Base-by-base conservation (phyloP, 1,140 invertebrate species). In the Zophobas morio region DNA sequence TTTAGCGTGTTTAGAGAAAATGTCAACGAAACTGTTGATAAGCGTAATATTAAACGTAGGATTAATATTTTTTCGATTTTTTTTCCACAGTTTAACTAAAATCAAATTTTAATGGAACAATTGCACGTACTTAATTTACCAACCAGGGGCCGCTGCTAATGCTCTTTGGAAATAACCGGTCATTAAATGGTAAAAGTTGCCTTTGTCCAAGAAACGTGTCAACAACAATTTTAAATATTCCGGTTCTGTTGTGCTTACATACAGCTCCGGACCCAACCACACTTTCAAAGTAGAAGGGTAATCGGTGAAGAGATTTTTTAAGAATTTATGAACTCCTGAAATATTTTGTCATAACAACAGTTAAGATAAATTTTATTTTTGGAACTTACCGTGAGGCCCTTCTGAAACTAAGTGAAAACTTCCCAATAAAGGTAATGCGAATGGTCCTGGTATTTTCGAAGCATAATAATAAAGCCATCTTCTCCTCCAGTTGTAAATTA, bases 41-140 rank as follows among this genome's bases (percentile, higher is more conserved):
- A 54, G 33, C 53, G 53, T 54, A 5, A 34, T 54, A 34, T 54
- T 54, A 33, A 54, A 54, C 4, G 53, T 54, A 20, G 53, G 53
- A 4, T 54, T 54, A 33, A 54, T 33, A 34, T 33, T 54, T 54
- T 54, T 54, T 4, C 53, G 2, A 34, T 54, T 32, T 1, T 0
- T 54, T 54, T 54, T 54, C 53, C 53, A 54, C 32, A 54, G 35
- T 34, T 54, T 20, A 20, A 20, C 20, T 20, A 20, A 20, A 20
- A 20, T 20, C 20, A 20, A 20, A 20, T 20, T 20, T 34, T 4
- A 54, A 20, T 54, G 35, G 33, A 53, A 53, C 2, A 54, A 54
- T 54, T 54, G 6, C 8, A 54, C 8, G 6, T 34, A 32, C 33
- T 8, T 1, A 0, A 6, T 1, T 20, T 54, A 54, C 53, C 35